Conservation (phyloP, 2,888 invertebrate genomes). For the Xestia rhomboidea region DNA sequence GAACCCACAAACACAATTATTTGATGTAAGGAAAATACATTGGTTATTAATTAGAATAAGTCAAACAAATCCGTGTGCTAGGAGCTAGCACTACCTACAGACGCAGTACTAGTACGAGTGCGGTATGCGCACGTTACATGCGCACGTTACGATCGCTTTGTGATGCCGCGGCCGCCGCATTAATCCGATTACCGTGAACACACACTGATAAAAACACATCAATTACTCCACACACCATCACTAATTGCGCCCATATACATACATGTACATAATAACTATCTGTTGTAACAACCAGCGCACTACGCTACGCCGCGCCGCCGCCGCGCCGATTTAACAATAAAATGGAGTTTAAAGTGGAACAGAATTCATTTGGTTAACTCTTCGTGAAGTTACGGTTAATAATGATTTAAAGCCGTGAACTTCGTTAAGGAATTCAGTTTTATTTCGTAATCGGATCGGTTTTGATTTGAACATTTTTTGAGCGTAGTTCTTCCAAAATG, state of each 20-base stretch:
- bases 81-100: conserved; percentile 26
- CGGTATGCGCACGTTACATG: conserved; percentile 62
- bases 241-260: conserved; percentile 50
- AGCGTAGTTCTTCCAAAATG: not conserved
- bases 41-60: conserved; percentile 6
- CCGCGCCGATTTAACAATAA: conserved; percentile 54
- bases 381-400: conserved; percentile 39
- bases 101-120: conserved; percentile 37
- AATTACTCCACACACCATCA: conserved; percentile 59
- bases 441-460: conserved; percentile 30
- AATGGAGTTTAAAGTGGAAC: conserved; percentile 58
- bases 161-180: conserved; percentile 57
- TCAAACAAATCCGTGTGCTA: conserved; percentile 30
- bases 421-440: conserved; percentile 23
- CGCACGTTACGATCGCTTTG: conserved; percentile 56
- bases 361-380: conserved; percentile 40
- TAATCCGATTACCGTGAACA: conserved; percentile 68
- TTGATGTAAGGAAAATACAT: not conserved
- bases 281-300: conserved; percentile 7
- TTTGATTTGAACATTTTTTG: not conserved
- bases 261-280: not conserved
- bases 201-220: conserved; percentile 60
- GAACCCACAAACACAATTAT: not conserved
- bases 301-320: no score
- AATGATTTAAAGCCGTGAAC: conserved; percentile 27